A percentile compares a stretch with the other conserved stretches of the same genome.
These are phyloP conservation scores for Phaethon lepturus DNA, from an alignment of 2,113 vertebrate genomes.

Conservation along the genomic window DNA sequence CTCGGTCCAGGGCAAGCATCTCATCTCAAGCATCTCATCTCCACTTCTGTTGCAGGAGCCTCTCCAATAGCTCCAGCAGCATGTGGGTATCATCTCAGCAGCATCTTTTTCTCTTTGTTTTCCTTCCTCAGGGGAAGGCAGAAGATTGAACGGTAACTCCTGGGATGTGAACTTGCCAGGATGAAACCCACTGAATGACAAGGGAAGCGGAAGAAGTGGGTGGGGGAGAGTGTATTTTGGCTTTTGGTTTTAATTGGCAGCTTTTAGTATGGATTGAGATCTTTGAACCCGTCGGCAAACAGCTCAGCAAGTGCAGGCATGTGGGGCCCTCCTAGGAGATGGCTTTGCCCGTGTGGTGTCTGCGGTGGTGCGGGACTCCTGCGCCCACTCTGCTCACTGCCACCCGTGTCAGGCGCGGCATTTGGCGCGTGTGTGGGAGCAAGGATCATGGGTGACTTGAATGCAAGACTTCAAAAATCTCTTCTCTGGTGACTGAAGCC, in stretches of 20 bases:
- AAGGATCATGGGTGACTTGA: accelerated
- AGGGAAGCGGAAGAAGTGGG: background rate
- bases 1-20: background rate
- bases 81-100: too few species aligned
- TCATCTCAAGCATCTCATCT: background rate
- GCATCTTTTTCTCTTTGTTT: background rate
- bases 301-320: background rate
- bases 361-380: background rate
- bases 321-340: background rate
- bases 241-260: background rate
- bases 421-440: accelerated
- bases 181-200: background rate
- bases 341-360: background rate
- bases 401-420: accelerated
- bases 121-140: background rate
- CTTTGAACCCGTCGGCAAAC: background rate
- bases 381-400: background rate
- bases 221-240: background rate
- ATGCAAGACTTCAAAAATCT: background rate
- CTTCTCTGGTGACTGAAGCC: background rate
- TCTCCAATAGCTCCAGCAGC: background rate
- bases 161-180: background rate
- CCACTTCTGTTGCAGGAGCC: background rate
- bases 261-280: background rate
- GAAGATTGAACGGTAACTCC: background rate